Percentiles rank a stretch among this genome's conserved stretches.
Conservation (phyloP, 2,113 vertebrate genomes). For the Notarius quadriscutis region DNA sequence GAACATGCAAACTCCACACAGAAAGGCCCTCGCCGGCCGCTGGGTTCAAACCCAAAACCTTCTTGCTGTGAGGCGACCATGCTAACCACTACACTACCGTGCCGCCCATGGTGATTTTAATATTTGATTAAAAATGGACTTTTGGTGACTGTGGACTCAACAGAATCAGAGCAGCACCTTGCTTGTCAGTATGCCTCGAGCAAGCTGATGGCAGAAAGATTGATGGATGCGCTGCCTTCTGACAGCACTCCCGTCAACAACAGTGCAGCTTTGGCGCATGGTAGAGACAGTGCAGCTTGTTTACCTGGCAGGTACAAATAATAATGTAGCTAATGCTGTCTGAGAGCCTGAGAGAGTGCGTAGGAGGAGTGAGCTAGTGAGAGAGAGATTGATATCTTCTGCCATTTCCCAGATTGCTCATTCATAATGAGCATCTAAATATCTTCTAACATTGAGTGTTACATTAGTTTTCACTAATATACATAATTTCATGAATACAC, state of each 20-base stretch:
- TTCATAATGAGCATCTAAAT: not conserved
- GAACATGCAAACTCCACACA: too few species aligned
- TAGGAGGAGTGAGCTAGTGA: constrained; percentile 28
- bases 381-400: constrained; percentile 10
- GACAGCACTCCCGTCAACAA: not conserved
- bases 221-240: constrained; percentile 5
- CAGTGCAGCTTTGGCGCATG: constrained; percentile 16
- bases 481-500: not conserved
- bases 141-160: constrained; percentile 11
- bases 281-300: constrained; percentile 1
- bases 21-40: too few species aligned
- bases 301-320: constrained; percentile 23
- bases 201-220: constrained; percentile 37
- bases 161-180: constrained; percentile 14
- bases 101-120: too few species aligned
- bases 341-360: constrained; percentile 2
- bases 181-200: constrained; percentile 1
- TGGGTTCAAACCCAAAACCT: too few species aligned
- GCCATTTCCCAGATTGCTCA: not conserved
- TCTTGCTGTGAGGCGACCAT: too few species aligned
- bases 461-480: not conserved
- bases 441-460: not conserved
- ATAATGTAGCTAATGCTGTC: not conserved
- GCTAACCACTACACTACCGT: too few species aligned
- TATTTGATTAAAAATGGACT: constrained; percentile 28